Evolutionary conservation across 1,140 invertebrate species (phyloP).

Genomic region (Acromyrmex echinatior): DNA sequence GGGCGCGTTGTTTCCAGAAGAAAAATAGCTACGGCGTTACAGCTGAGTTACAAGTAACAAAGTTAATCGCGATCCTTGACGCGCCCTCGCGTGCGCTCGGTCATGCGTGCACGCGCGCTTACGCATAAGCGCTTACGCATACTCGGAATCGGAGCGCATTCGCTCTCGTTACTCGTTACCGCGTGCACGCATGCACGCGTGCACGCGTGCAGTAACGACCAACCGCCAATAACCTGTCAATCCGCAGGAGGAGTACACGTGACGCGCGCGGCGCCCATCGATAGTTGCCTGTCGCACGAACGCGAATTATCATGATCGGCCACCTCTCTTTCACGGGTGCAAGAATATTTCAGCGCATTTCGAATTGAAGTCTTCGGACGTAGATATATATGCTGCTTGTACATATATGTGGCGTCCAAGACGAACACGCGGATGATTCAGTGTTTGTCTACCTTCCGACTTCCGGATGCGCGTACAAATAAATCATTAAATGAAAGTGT

Average conservation of each 20-base stretch:
- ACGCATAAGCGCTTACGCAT: conserved; percentile 37
- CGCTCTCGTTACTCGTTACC: conserved; percentile 43
- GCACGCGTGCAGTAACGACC: conserved; percentile 21
- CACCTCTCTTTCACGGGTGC: neutral
- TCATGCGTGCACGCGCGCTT: conserved; percentile 42
- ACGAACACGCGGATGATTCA: conserved; percentile 10
- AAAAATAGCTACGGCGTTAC: conserved; percentile 31
- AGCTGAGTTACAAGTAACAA: conserved; percentile 35
- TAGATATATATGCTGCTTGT: neutral
- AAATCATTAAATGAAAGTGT: conserved; percentile 15
- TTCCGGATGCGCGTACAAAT: neutral
- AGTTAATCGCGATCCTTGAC: conserved; percentile 62
- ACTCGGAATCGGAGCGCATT: conserved; percentile 44
- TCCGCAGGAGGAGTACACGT: conserved; percentile 53
- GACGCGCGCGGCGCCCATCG: conserved; percentile 8
- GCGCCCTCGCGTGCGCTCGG: conserved; percentile 55
- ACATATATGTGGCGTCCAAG: neutral
- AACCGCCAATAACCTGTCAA: conserved; percentile 67
- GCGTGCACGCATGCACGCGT: conserved; percentile 29
- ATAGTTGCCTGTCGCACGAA: neutral
- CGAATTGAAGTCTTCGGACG: neutral
- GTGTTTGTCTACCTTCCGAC: neutral
- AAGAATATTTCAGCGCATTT: conserved; percentile 1
- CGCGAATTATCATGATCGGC: conserved; percentile 37
- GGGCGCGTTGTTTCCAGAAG: neutral